Evolutionary conservation across 2,888 invertebrate species (phyloP), one percentile per base, ranked within the genome.

Genomic region (Drosophila nigricruria): DNA sequence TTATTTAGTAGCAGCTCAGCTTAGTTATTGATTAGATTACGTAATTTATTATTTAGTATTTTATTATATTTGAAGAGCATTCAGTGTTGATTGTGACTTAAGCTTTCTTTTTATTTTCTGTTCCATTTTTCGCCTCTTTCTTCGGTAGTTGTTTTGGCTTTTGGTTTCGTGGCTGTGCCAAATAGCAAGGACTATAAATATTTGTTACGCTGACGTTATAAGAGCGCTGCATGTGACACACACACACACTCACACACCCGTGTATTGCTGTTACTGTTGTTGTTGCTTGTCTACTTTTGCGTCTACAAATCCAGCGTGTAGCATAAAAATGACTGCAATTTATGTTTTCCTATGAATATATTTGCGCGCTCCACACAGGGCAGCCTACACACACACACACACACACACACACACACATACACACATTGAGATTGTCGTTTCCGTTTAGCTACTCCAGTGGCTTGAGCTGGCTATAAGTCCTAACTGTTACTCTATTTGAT

Each of bases 291-390:
- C 75, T 77, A 73, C 72, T 80, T 81, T 70, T 79, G 86, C 81
- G 90, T 85, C 77, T 82, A 81, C 80, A 87, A 90, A 86, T 91
- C 90, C 91, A 81, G 84, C 79, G 82, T 81, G 83, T 83, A 71
- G 83, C 81, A 87, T 88, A 90, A 91, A 90, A 90, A 87, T 91
- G 84, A 79, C 80, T 89, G 86, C 91, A 91, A 91, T 91, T 91
- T 91, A 91, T 91, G 90, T 82, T 86, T 91, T 86, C 82, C 91
- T 87, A 81, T 90, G 90, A 88, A 88, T 89, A 89, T 84, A 84
- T 88, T 84, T 79, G 71, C 53, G 67, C 54, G 62, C 58, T 56
- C 23, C 62, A 27, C 43, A 12, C 25, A 34, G 18, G 9, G 14
- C 43, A 9, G 14, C 32, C 42, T 49, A 20, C 42, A 38, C 52